These are phyloP conservation scores for Lypha dubia DNA, from an alignment of 2,888 invertebrate species.

Conservation along the genomic window DNA sequence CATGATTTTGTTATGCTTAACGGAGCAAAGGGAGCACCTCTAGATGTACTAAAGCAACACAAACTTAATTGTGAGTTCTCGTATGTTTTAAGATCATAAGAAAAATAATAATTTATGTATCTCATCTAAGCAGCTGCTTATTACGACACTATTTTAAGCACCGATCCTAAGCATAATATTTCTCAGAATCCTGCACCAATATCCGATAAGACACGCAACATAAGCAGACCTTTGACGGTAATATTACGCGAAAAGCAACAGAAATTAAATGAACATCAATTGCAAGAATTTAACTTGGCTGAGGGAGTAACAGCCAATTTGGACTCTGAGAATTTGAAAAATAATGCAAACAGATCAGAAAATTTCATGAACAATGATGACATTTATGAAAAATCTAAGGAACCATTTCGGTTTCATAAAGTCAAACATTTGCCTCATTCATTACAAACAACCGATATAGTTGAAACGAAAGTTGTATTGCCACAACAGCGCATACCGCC, in stretches of 20 bases:
- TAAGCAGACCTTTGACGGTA: not conserved
- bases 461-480: constrained; percentile 16
- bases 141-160: not conserved
- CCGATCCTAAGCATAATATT: not conserved
- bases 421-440: not conserved
- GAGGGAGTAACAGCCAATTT: no score
- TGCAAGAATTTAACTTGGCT: not conserved
- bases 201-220: not conserved
- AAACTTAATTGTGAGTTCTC: not conserved
- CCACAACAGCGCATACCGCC: not conserved
- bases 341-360: not conserved
- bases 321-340: not conserved
- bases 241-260: not conserved
- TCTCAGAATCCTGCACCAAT: not conserved
- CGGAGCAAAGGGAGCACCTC: not conserved
- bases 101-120: not conserved
- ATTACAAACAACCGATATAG: not conserved
- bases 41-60: not conserved
- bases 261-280: not conserved
- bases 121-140: no score
- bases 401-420: not conserved
- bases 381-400: not conserved
- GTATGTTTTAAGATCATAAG: not conserved
- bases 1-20: constrained; percentile 44
- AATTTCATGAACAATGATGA: not conserved